A percentile compares a stretch with the other conserved stretches of the same genome.
These are phyloP conservation scores for Zaprionus kolodkinae DNA, from an alignment of 1,140 invertebrate genomes.

Conservation along the genomic window DNA sequence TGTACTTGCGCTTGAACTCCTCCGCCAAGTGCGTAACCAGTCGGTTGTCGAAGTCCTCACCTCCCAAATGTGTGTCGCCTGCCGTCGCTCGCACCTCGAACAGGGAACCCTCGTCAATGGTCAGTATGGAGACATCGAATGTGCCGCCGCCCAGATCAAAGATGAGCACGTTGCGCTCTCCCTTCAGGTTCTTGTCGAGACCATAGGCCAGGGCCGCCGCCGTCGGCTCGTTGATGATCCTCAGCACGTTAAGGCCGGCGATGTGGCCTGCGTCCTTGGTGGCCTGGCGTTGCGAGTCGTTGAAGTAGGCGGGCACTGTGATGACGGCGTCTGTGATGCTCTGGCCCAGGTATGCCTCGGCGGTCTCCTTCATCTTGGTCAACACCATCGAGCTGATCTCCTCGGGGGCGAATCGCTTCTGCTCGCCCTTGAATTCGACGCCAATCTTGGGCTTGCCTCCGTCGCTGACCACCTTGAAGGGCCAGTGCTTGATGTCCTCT, in stretches of 20 bases:
- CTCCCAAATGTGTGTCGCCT: conserved; percentile 90
- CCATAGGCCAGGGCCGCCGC: conserved; percentile 91
- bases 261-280: conserved; percentile 89
- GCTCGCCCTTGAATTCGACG: conserved; percentile 90
- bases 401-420: conserved; percentile 90
- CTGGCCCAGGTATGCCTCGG: conserved; percentile 91
- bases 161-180: conserved; percentile 90
- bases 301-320: conserved; percentile 87
- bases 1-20: conserved; percentile 94
- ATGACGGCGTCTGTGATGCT: conserved; percentile 88
- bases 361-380: conserved; percentile 93
- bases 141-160: conserved; percentile 91
- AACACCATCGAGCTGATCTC: conserved; percentile 92
- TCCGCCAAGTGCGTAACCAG: conserved; percentile 91
- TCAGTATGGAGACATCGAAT: conserved; percentile 94
- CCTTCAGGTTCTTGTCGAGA: conserved; percentile 90
- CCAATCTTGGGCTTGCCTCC: conserved; percentile 89
- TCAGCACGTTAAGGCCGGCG: conserved; percentile 88
- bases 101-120: conserved; percentile 92
- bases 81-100: conserved; percentile 92
- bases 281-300: conserved; percentile 88
- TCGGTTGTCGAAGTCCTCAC: conserved; percentile 91
- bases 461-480: conserved; percentile 89
- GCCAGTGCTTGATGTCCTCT: conserved; percentile 91
- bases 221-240: conserved; percentile 91